phyloP scores from a whole-genome alignment of 2,888 invertebrate species.

The Phyllotreta cruciferae region DNA sequence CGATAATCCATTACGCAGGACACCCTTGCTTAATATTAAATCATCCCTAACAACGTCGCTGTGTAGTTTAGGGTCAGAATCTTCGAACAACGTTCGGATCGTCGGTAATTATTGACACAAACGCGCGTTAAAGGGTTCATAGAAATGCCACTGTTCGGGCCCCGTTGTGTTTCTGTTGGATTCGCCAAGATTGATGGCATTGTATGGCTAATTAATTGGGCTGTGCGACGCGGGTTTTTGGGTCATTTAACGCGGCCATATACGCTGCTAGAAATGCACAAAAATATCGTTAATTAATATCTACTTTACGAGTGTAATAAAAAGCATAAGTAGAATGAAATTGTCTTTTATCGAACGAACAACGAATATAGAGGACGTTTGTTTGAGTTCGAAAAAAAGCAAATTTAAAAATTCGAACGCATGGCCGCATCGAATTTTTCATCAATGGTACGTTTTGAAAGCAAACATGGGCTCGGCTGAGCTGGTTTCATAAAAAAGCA shows the following conservation, averaged over 20 bases:
- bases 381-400: no score
- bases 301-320: neutral
- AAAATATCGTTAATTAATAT: neutral
- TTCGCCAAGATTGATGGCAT: conserved; percentile 7
- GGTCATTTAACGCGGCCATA: neutral
- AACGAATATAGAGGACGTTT: no score
- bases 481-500: neutral
- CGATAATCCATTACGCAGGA: conserved; percentile 32
- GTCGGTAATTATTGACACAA: conserved; percentile 19
- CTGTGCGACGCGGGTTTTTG: neutral
- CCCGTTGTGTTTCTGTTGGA: conserved; percentile 2
- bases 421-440: neutral
- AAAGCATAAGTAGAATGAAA: no score
- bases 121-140: conserved; percentile 15
- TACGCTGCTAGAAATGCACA: neutral
- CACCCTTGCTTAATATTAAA: conserved; percentile 32
- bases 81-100: conserved; percentile 16
- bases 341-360: no score
- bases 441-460: neutral
- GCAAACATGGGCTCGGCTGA: conserved; percentile 9
- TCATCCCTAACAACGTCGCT: conserved; percentile 28
- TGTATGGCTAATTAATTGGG: conserved; percentile 2
- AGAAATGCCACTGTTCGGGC: conserved; percentile 10
- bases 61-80: conserved; percentile 21
- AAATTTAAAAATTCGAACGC: neutral